A percentile compares a stretch with the other conserved stretches of the same genome.
Conservation (phyloP, 2,113 vertebrate species). For the Pangasianodon hypophthalmus region DNA sequence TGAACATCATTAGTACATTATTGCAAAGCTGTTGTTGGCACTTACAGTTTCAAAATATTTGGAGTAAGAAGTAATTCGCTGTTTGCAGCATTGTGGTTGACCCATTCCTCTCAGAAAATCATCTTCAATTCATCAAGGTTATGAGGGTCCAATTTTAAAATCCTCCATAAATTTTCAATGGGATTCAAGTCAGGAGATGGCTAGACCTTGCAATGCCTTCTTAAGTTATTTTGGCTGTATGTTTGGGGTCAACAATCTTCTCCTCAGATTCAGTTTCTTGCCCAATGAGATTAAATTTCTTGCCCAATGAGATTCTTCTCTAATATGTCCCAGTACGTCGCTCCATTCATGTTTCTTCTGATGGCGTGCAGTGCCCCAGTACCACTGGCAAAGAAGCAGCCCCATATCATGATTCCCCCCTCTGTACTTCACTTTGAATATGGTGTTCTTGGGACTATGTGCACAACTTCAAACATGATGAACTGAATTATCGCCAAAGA, state of each 20-base stretch:
- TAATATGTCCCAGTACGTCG: background rate
- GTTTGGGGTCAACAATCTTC: background rate
- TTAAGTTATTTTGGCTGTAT: background rate
- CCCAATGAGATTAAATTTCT: background rate
- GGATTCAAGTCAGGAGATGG: background rate
- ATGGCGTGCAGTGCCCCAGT: background rate
- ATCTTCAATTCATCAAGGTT: background rate
- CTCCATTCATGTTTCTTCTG: background rate
- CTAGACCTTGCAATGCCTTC: background rate
- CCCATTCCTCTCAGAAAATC: background rate
- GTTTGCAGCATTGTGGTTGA: background rate
- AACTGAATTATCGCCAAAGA: background rate
- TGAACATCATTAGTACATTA: background rate
- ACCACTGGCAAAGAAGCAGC: background rate
- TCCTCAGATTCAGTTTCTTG: background rate
- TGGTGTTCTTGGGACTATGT: background rate
- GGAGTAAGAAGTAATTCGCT: background rate
- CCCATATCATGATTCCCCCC: background rate
- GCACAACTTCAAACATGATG: background rate
- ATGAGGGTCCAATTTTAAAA: background rate
- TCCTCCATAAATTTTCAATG: background rate
- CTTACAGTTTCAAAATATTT: background rate
- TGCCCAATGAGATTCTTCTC: background rate
- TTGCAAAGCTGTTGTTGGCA: background rate
- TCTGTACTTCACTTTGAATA: background rate